Evolutionary conservation across 1,140 invertebrate genomes (phyloP), one percentile per base, ranked within the genome.

Genomic region (Drosophila kurseongensis): DNA sequence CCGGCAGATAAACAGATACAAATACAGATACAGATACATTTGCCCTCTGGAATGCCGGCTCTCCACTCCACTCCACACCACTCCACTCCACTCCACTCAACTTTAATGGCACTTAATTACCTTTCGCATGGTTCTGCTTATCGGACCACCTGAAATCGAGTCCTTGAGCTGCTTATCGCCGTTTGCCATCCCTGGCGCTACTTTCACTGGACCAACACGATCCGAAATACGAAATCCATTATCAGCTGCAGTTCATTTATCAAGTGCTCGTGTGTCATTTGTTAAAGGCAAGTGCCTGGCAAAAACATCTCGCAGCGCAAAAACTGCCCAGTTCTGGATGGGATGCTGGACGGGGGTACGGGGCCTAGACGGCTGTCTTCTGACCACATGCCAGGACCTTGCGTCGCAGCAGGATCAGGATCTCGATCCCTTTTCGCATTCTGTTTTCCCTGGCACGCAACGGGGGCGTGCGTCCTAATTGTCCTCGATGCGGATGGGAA

Each of bases 21-120:
- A 48, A 58, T 57, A 71, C 66, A 88, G 71, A 78, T 48, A 75
- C 72, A 75, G 54, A 58, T 57, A 57, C 67, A 69, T 71, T 66
- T 66, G 62, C 42, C 48, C 41, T 45, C 36, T 45, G 66, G 69
- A 74, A 61, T 74, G 57, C 68, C 40, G 56, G 40, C 73, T 69
- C 68, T 86, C 73, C 67, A 75, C 68, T 86, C 73, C 67, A 75
- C 63, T 86, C 77, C 67, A 75, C 71, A 18, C 40, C 73, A 61
- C 68, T 81, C 73, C 67, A 75, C 71, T 68, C 68, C 73, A 61
- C 63, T 86, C 77, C 67, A 75, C 71, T 68, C 68, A 69, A 71
- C 68, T 82, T 86, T 86, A 86, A 86, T 88, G 75, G 79, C 83
- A 80, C 86, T 86, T 86, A 88, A 88, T 86, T 86, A 82, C 82